Evolutionary conservation across 2,888 invertebrate species (phyloP).

Genomic region (Conus canariensis): DNA sequence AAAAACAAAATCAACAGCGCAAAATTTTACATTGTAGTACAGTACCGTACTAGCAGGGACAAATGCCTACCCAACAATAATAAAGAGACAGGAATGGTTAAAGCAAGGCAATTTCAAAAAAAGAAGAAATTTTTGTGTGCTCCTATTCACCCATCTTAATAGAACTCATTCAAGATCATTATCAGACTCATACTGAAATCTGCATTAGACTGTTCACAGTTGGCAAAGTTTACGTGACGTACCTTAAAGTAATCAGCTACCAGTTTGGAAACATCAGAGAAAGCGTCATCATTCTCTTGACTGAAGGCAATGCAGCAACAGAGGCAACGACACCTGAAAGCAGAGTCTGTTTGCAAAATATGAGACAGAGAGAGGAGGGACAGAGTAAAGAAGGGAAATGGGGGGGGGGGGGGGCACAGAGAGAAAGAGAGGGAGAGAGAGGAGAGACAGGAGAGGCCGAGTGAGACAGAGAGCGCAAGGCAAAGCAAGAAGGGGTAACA

Average conservation of each 20-base stretch:
- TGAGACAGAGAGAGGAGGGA: background rate
- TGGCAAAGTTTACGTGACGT: background rate
- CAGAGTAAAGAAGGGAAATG: background rate
- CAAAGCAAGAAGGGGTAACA: no score
- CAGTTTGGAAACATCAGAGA: slow-evolving; percentile 82
- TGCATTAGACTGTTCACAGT: no score
- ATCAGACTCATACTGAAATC: background rate
- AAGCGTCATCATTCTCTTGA: slow-evolving; percentile 73
- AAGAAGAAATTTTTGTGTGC: no score
- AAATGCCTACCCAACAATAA: no score
- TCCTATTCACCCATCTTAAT: background rate
- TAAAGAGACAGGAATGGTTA: no score
- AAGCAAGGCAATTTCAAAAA: no score
- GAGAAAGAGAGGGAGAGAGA: background rate
- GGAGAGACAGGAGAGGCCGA: no score
- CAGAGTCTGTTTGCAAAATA: background rate
- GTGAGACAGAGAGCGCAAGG: no score
- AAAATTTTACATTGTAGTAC: no score
- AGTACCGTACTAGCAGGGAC: no score
- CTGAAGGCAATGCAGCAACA: slow-evolving; percentile 75
- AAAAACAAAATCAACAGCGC: no score
- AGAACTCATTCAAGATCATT: background rate
- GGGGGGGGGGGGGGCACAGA: background rate
- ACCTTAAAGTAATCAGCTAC: slow-evolving; percentile 87
- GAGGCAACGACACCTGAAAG: slow-evolving; percentile 66